A percentile compares a stretch with the other conserved stretches of the same genome.
Evolutionary conservation across 2,113 vertebrate genomes (phyloP).

Genomic region (Chloebia gouldiae): DNA sequence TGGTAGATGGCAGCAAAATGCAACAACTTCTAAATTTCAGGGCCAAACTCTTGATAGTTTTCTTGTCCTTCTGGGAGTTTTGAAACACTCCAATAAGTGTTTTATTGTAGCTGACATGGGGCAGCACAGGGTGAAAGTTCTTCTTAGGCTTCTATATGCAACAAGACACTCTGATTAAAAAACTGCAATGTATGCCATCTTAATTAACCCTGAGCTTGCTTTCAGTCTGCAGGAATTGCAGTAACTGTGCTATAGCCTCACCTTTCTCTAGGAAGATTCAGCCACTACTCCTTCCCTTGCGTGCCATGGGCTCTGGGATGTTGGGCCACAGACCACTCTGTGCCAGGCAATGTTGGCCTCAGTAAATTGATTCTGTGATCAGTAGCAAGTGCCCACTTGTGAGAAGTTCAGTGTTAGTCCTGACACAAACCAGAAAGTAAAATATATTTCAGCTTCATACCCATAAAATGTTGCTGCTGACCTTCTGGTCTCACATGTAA

Average conservation of each 20-base stretch:
- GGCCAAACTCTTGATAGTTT: not conserved
- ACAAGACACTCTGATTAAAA: not conserved
- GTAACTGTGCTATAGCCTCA: not conserved
- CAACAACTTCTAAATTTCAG: not conserved
- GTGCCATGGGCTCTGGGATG: rapidly evolving
- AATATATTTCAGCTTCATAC: not conserved
- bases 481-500: not conserved
- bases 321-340: too few relatives aligned
- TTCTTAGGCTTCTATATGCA: not conserved
- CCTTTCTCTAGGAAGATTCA: not conserved
- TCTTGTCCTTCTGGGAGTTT: not conserved
- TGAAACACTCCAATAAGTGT: not conserved
- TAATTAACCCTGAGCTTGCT: not conserved
- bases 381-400: not conserved
- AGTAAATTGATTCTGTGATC: not conserved
- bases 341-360: rapidly evolving
- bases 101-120: not conserved
- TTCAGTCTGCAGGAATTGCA: not conserved
- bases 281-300: not conserved
- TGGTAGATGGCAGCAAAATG: not conserved
- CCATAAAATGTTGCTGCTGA: not conserved
- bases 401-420: not conserved
- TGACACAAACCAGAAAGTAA: not conserved
- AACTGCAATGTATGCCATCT: not conserved
- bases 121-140: not conserved